Evolutionary conservation across 2,113 vertebrate genomes (phyloP), one percentile per base, ranked within the genome.

Genomic region (Myxocyprinus asiaticus): DNA sequence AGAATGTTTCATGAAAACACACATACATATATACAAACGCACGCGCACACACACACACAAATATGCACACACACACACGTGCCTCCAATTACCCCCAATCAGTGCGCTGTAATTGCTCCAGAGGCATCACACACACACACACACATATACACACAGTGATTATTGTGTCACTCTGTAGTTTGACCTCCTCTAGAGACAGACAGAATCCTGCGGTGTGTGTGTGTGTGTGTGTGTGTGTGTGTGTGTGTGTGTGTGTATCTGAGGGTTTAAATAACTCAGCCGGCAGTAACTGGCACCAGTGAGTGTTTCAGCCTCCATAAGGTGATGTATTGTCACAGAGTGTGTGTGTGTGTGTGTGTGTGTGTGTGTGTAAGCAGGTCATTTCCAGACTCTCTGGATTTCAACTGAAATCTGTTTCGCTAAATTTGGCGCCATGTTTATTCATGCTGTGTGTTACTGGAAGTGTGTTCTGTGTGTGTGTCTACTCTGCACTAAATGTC

Each of bases 11-110:
- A 48, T 9, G 9, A 6, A 48, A 6, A 48, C 47, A 48, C 47
- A 62, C 8, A 62, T 8, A 62, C 63, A 48, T 7, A 48, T 7
- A 48, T 7, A 48, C 47, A 14, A 10, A 12, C 4, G 11, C 53
- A 11, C 53, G 10, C 53, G 48, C 66, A 43, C 77, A 51, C 62
- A 55, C 33, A 56, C 50, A 56, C 44, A 64, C 33, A 74, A 12
- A 48, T 15, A 58, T n/a, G 42, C 43, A 70, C 17, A 64, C 51
- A 78, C 71, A 76, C 79, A 90, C 91, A 93, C 89, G 87, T 93
- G 92, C 77, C 86, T 88, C 77, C 82, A 90, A 89, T 92, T 92
- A 92, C 84, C 44, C 81, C 86, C 89, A 92, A 93, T 93, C 90
- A 91, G 84, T 84, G 86, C 83, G 85, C 87, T 88, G 85, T 91